Percentiles rank a stretch among this genome's conserved stretches.
Evolutionary conservation across 2,113 vertebrate species (phyloP).

Genomic region (Embiotoca jacksoni): DNA sequence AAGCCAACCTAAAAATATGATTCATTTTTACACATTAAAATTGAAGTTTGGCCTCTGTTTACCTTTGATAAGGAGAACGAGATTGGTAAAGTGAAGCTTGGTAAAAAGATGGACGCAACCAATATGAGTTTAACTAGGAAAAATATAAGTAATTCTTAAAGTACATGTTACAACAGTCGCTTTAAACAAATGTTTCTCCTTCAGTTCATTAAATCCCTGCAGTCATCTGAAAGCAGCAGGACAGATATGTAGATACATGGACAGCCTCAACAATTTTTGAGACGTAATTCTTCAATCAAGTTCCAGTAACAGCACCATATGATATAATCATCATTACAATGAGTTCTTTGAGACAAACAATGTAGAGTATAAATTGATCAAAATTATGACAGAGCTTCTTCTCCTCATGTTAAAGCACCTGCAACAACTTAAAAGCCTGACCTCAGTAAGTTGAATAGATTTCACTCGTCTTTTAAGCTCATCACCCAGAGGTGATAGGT

Average conservation of each 20-base stretch:
- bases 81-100: neutral
- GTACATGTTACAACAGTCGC: neutral
- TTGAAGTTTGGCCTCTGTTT: neutral
- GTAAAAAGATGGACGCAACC: neutral
- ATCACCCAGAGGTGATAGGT: conserved; percentile 25
- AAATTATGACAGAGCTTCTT: no score
- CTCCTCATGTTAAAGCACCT: conserved; percentile 25
- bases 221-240: no score
- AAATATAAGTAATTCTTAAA: neutral
- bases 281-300: no score
- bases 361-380: no score
- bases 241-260: no score
- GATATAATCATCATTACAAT: no score
- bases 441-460: neutral
- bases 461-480: conserved; percentile 13
- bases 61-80: neutral
- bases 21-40: neutral
- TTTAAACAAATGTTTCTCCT: no score
- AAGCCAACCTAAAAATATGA: neutral
- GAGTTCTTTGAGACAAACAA: no score
- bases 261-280: no score
- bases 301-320: no score
- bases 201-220: no score
- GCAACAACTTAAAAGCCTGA: conserved; percentile 23
- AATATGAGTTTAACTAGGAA: neutral